Evolutionary conservation across 1,140 invertebrate genomes (phyloP).

Genomic region (Helicorthomorpha holstii): DNA sequence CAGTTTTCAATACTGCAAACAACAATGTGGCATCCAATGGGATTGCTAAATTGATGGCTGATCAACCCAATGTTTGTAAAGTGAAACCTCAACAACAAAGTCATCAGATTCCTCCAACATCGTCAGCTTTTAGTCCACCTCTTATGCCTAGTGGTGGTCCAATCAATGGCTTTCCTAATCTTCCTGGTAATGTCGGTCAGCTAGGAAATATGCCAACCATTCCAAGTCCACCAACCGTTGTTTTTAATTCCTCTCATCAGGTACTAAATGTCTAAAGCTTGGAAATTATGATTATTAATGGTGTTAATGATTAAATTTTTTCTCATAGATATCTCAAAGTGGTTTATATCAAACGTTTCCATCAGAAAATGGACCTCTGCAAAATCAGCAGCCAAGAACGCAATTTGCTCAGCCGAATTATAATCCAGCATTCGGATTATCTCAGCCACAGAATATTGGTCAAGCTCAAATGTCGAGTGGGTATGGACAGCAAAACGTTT

Average conservation of each 20-base stretch:
- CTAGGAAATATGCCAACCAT: conserved; percentile 59
- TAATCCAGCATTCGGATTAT: conserved; percentile 33
- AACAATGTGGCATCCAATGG: conserved; percentile 22
- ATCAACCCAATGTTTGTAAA: conserved; percentile 49
- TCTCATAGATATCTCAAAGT: conserved; percentile 45
- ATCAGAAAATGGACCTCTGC: conserved; percentile 31
- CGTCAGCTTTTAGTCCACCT: conserved; percentile 20
- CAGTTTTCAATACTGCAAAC: conserved; percentile 11
- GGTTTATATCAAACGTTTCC: conserved; percentile 56
- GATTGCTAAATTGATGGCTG: conserved; percentile 9
- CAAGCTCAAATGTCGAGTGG: conserved; percentile 26
- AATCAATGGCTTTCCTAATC: conserved; percentile 21
- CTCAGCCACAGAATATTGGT: conserved; percentile 18
- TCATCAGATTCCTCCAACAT: conserved; percentile 23
- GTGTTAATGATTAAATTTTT: background rate
- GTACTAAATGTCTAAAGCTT: conserved; percentile 5
- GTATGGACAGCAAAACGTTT: conserved; percentile 47
- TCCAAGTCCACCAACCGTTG: conserved; percentile 57
- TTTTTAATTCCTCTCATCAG: conserved; percentile 48
- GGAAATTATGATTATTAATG: background rate
- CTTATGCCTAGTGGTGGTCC: conserved; percentile 23
- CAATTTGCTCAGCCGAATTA: conserved; percentile 42
- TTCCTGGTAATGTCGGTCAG: conserved; percentile 26
- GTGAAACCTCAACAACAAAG: conserved; percentile 53
- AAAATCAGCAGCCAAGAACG: conserved; percentile 35